phyloP scores from a whole-genome alignment of 2,113 vertebrate genomes.

The Lutjanus erythropterus region DNA sequence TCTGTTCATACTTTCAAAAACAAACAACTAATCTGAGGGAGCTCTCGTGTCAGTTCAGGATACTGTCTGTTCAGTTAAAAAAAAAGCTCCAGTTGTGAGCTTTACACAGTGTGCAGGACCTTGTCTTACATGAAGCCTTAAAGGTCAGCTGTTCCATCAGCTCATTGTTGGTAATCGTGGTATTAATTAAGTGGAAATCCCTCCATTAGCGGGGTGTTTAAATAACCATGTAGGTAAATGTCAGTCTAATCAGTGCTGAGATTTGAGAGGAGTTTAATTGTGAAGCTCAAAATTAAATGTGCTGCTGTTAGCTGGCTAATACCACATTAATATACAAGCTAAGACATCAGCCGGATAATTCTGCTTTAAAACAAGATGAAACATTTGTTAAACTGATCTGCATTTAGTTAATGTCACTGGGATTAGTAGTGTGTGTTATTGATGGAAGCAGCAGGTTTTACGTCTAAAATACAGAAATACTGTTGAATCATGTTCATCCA shows the following conservation, averaged over 20 bases:
- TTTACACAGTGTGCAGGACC: background rate
- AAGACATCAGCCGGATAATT: background rate
- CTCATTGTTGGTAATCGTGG: constrained; percentile 13
- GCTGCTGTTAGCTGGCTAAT: background rate
- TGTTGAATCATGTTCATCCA: background rate
- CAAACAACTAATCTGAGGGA: background rate
- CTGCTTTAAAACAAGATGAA: background rate
- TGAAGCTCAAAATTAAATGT: constrained; percentile 12
- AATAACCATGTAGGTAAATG: constrained; percentile 43
- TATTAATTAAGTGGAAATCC: constrained; percentile 41
- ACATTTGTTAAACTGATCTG: constrained; percentile 4
- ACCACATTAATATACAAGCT: background rate
- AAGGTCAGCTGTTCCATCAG: constrained; percentile 8
- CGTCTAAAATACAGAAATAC: background rate
- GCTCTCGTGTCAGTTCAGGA: background rate
- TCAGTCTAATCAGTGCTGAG: constrained; percentile 37
- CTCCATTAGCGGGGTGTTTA: constrained; percentile 21
- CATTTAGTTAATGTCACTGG: background rate
- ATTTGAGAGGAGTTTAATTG: constrained; percentile 8
- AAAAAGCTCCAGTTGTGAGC: background rate
- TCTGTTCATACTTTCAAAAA: background rate
- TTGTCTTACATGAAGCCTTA: background rate
- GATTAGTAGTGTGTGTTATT: background rate
- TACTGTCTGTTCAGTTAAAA: background rate
- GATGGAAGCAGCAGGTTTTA: no score